These are phyloP conservation scores for Ceraclea dissimilis DNA, from an alignment of 2,888 invertebrate genomes.

Conservation along the genomic window DNA sequence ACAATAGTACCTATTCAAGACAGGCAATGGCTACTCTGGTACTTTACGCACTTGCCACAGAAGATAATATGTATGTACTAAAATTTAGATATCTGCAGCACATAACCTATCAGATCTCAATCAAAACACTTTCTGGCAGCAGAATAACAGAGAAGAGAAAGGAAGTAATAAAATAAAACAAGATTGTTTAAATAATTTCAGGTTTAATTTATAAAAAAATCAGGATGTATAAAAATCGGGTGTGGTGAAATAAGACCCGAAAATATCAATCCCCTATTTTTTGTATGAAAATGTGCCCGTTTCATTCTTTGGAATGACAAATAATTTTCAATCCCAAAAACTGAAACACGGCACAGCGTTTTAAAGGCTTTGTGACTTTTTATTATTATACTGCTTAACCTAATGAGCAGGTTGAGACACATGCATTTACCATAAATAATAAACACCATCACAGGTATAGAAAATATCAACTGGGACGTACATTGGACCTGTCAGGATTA, in stretches of 20 bases:
- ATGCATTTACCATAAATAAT: background rate
- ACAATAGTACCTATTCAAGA: too few relatives aligned
- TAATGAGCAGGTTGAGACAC: background rate
- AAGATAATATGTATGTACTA: too few relatives aligned
- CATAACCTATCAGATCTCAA: too few relatives aligned
- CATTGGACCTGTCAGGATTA: too few relatives aligned
- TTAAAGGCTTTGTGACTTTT: constrained; percentile 3
- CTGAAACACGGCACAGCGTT: background rate
- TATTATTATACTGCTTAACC: background rate
- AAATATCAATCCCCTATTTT: background rate
- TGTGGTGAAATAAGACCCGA: constrained; percentile 1
- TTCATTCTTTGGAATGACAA: background rate
- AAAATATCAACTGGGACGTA: too few relatives aligned
- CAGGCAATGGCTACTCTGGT: too few relatives aligned
- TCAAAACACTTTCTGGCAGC: too few relatives aligned
- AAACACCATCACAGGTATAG: too few relatives aligned
- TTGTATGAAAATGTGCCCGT: background rate
- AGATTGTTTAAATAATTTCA: background rate
- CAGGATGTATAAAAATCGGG: constrained; percentile 4
- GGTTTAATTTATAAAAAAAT: constrained; percentile 4
- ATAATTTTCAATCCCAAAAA: background rate
- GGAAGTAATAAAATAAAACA: background rate
- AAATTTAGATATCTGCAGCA: too few relatives aligned
- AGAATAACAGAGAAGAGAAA: too few relatives aligned
- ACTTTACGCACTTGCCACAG: too few relatives aligned